Percentiles rank a stretch among this genome's conserved stretches.
Conservation (phyloP, 1,140 invertebrate species). For the Solenopsis fugax region DNA sequence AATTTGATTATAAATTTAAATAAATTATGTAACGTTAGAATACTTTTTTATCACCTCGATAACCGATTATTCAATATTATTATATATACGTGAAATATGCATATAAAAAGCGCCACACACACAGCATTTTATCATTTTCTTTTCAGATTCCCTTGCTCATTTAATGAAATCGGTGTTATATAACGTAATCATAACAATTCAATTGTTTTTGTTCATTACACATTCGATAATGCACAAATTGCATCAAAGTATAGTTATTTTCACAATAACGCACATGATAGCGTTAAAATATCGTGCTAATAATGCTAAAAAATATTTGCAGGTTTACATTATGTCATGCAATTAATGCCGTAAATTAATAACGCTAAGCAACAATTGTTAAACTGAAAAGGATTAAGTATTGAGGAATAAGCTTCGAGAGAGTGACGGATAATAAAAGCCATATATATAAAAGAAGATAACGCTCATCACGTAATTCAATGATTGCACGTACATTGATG, state of each 20-base stretch:
- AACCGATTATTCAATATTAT: slow-evolving; percentile 1
- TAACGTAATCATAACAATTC: slow-evolving; percentile 16
- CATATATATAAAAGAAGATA: neutral
- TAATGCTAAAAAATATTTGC: neutral
- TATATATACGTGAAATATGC: slow-evolving; percentile 26
- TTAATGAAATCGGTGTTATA: neutral
- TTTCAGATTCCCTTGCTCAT: neutral
- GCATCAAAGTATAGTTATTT: neutral
- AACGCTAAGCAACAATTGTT: neutral
- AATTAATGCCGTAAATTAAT: neutral
- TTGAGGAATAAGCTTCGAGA: neutral
- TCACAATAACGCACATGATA: neutral
- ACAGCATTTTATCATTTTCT: neutral
- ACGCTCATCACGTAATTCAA: neutral
- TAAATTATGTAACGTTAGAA: neutral
- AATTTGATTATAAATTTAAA: slow-evolving; percentile 1
- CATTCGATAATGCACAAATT: neutral
- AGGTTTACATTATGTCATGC: neutral
- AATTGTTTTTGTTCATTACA: neutral
- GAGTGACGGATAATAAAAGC: neutral
- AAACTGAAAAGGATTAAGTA: neutral
- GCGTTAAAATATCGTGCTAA: neutral
- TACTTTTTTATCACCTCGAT: neutral
- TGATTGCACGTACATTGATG: neutral
- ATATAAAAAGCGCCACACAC: neutral